A percentile compares a stretch with the other conserved stretches of the same genome.
phyloP scores from a whole-genome alignment of 2,113 vertebrate species.

The Calypte anna region DNA sequence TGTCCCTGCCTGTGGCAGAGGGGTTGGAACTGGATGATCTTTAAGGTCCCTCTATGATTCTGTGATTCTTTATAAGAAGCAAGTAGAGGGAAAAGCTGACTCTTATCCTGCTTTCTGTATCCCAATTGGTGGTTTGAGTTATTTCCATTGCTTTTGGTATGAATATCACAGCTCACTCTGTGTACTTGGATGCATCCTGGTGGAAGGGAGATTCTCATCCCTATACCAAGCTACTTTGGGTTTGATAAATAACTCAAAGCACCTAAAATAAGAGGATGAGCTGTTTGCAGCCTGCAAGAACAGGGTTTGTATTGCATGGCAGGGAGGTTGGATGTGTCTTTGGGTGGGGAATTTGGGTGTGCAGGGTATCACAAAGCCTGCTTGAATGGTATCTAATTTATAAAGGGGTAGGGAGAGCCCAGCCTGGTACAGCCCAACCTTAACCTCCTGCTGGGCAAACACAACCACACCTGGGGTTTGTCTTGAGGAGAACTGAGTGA shows the following conservation, averaged over 20 bases:
- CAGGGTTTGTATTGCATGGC: neutral
- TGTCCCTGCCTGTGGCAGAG: too few species aligned
- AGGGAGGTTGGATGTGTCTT: neutral
- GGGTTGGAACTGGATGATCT: too few species aligned
- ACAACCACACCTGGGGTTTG: constrained; percentile 33
- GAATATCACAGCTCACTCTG: neutral
- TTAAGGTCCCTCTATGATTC: too few species aligned
- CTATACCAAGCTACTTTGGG: neutral
- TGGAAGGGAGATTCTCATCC: neutral
- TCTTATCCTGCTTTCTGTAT: neutral
- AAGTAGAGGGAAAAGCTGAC: neutral
- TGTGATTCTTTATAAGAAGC: neutral
- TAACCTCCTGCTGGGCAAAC: neutral
- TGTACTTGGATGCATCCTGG: neutral
- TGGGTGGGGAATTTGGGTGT: neutral
- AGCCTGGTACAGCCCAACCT: constrained; percentile 1
- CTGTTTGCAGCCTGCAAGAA: neutral
- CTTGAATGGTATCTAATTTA: neutral
- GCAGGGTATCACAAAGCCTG: neutral
- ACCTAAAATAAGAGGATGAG: neutral
- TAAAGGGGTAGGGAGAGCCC: neutral
- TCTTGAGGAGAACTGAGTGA: neutral
- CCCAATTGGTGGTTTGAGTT: neutral
- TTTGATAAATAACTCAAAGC: neutral
- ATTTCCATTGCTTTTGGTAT: neutral